Evolutionary conservation across 2,113 vertebrate genomes (phyloP).

Genomic region (rat (Rattus norvegicus)): DNA sequence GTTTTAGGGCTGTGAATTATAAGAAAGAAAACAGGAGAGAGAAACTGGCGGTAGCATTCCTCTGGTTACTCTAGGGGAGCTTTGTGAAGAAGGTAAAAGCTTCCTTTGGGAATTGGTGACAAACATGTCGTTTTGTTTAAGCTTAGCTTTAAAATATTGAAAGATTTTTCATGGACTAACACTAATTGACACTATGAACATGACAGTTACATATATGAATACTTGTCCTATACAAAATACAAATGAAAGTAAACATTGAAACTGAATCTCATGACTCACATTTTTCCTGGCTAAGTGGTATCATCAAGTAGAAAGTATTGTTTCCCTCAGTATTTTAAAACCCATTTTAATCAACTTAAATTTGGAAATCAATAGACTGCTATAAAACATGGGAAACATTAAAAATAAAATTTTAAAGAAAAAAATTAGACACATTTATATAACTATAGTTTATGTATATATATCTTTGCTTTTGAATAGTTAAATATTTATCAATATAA

Average conservation of each 20-base stretch:
- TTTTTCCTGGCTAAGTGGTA: background rate
- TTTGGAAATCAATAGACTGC: background rate
- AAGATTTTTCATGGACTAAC: background rate
- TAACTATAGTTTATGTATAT: background rate
- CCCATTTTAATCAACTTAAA: background rate
- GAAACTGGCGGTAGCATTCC: background rate
- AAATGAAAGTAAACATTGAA: background rate
- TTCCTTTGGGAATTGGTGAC: background rate
- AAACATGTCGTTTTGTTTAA: background rate
- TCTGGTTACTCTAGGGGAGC: background rate
- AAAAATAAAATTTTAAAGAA: background rate
- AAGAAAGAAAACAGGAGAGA: background rate
- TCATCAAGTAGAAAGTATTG: background rate
- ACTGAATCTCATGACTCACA: background rate
- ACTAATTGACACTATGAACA: background rate
- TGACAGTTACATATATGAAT: background rate
- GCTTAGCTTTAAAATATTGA: background rate
- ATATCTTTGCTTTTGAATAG: background rate
- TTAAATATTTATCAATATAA: background rate
- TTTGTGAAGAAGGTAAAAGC: background rate
- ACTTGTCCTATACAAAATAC: background rate
- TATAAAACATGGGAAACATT: background rate
- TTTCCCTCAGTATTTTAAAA: background rate
- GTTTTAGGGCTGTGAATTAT: background rate
- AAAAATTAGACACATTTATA: background rate